Conservation (phyloP, 2,888 invertebrate genomes). For the Tillus elongatus region DNA sequence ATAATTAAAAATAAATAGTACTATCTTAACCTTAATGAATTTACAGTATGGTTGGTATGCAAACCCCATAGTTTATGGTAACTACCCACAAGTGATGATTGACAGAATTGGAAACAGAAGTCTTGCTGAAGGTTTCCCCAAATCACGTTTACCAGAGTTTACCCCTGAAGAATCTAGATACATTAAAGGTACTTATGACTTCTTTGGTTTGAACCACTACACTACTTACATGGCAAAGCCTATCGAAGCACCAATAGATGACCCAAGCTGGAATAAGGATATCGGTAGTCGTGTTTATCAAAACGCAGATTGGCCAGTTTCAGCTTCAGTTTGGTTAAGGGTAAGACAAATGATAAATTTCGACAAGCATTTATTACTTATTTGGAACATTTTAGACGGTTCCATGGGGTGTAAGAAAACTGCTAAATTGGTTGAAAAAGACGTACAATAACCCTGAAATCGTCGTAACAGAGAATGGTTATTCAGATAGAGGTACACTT, state of each 20-base stretch:
- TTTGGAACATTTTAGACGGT: conserved; percentile 16
- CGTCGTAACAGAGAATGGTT: conserved; percentile 23
- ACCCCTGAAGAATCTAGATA: conserved; percentile 50
- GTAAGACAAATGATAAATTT: too few species aligned
- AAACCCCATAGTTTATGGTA: conserved; percentile 57
- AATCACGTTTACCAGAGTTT: conserved; percentile 56
- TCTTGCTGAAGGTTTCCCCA: conserved; percentile 35
- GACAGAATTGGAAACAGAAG: conserved; percentile 50
- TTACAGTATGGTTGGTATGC: conserved; percentile 56
- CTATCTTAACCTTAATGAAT: too few species aligned
- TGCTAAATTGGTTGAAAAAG: conserved; percentile 21
- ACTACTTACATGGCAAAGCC: too few species aligned
- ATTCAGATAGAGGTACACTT: conserved; percentile 17
- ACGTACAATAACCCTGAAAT: conserved; percentile 21
- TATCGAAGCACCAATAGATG: too few species aligned
- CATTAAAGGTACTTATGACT: conserved; percentile 57
- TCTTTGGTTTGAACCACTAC: conserved; percentile 68
- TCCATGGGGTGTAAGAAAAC: conserved; percentile 21
- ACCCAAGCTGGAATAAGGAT: background rate
- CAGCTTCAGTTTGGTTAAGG: conserved; percentile 20
- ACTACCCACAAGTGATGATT: conserved; percentile 60
- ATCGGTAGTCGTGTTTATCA: background rate
- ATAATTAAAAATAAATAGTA: too few species aligned
- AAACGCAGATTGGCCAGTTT: conserved; percentile 18
- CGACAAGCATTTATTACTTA: too few species aligned